Conservation (phyloP, 2,888 invertebrate species). For the Cosmia pyralina region DNA sequence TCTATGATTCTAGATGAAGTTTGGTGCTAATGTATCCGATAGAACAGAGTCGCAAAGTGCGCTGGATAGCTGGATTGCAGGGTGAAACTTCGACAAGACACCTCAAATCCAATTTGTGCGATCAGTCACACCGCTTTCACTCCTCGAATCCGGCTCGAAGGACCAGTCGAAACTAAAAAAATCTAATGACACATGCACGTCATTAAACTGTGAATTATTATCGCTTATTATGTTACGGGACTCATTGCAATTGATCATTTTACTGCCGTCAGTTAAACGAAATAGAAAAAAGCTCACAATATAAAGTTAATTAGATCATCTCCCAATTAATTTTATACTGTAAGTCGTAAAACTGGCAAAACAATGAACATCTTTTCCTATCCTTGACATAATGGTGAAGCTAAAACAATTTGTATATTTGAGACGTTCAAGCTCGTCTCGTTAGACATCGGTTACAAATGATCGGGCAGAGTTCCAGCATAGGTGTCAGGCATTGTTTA, state of each 20-base stretch:
- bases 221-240: background rate
- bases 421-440: slow-evolving; percentile 30
- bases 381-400: slow-evolving; percentile 30
- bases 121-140: too few relatives aligned
- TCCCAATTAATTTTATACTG: slow-evolving; percentile 9
- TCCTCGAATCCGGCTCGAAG: slow-evolving; percentile 15
- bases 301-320: slow-evolving; percentile 17
- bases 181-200: background rate
- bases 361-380: slow-evolving; percentile 10
- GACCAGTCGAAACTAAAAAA: background rate
- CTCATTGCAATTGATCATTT: background rate
- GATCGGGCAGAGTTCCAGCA: slow-evolving; percentile 79
- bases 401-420: slow-evolving; percentile 57
- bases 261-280: background rate
- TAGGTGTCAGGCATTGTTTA: slow-evolving; percentile 72
- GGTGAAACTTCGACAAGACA: too few relatives aligned
- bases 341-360: slow-evolving; percentile 16
- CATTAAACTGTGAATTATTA: background rate
- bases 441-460: slow-evolving; percentile 72
- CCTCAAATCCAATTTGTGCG: too few relatives aligned
- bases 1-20: too few relatives aligned
- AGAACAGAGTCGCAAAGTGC: background rate
- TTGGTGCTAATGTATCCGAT: background rate
- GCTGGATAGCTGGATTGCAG: too few relatives aligned
- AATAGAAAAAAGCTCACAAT: background rate